A percentile compares a stretch with the other conserved stretches of the same genome.
These are phyloP conservation scores for Hepsetus odoe DNA, from an alignment of 2,113 vertebrate species.

Conservation along the genomic window DNA sequence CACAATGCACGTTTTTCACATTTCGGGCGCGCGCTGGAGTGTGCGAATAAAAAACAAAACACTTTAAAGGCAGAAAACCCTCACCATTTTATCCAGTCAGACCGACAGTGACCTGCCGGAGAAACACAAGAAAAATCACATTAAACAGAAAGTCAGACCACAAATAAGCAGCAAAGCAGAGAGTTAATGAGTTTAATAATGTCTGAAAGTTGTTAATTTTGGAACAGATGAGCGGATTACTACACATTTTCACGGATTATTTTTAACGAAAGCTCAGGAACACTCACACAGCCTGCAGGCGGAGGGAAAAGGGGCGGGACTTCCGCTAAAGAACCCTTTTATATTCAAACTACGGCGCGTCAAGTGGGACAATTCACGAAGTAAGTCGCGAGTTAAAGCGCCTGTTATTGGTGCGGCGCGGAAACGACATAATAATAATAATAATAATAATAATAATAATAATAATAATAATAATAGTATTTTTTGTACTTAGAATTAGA, in stretches of 20 bases:
- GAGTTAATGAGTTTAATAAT: not conserved
- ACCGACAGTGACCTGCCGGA: not conserved
- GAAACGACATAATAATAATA: no score
- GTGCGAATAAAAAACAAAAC: not conserved
- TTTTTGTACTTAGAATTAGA: no score
- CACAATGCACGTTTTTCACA: no score
- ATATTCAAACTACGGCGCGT: constrained; percentile 66
- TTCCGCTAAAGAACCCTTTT: constrained; percentile 70
- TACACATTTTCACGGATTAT: constrained; percentile 63
- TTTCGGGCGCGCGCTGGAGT: not conserved
- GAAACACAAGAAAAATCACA: not conserved
- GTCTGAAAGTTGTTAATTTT: accelerated
- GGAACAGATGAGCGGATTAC: constrained; percentile 64
- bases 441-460: no score
- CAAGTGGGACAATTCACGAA: constrained; percentile 35
- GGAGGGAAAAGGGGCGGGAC: constrained; percentile 64
- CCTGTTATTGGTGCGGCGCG: not conserved
- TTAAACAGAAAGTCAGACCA: not conserved
- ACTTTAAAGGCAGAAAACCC: not conserved
- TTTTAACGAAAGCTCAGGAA: not conserved
- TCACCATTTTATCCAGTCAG: not conserved
- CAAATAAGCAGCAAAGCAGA: not conserved
- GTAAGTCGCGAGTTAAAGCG: not conserved
- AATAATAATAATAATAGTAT: no score
- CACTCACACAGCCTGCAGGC: constrained; percentile 63